Percentiles rank a stretch among this genome's conserved stretches.
phyloP scores from a whole-genome alignment of 2,888 invertebrate species.

The Synanthedon tipuliformis region DNA sequence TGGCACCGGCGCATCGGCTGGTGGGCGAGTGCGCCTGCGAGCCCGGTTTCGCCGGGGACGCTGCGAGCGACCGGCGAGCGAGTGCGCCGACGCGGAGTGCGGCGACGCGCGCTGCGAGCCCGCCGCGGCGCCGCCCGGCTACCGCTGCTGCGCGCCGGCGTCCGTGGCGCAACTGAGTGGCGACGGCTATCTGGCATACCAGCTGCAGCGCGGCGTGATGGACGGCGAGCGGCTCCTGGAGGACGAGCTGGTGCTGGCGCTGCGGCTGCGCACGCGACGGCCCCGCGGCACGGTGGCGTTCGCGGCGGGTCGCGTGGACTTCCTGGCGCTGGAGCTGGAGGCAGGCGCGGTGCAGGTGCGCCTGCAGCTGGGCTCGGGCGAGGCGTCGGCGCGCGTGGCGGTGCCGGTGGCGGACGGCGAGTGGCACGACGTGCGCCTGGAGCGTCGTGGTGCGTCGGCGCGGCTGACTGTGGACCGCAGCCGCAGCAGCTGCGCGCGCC shows the following conservation, averaged over 20 bases:
- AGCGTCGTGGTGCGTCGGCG: slow-evolving; percentile 84
- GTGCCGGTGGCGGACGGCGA: slow-evolving; percentile 50
- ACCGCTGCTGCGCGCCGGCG: slow-evolving; percentile 81
- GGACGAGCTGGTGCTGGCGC: slow-evolving; percentile 80
- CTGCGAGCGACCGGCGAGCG: slow-evolving; percentile 82
- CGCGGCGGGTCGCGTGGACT: slow-evolving; percentile 88
- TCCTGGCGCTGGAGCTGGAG: slow-evolving; percentile 86
- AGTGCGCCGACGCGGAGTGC: slow-evolving; percentile 77
- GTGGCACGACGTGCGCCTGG: slow-evolving; percentile 84
- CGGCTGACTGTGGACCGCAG: slow-evolving; percentile 83
- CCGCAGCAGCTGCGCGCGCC: slow-evolving; percentile 40
- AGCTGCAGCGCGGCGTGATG: slow-evolving; percentile 74
- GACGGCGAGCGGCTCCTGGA: slow-evolving; percentile 78
- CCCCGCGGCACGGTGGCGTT: slow-evolving; percentile 87
- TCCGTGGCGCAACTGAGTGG: slow-evolving; percentile 74
- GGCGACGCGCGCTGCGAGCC: slow-evolving; percentile 79
- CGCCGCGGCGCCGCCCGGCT: slow-evolving; percentile 82
- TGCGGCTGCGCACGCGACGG: slow-evolving; percentile 85
- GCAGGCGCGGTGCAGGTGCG: slow-evolving; percentile 90
- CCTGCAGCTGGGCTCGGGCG: slow-evolving; percentile 93
- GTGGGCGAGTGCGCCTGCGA: slow-evolving; percentile 83
- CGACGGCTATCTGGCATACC: slow-evolving; percentile 78
- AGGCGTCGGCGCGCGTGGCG: slow-evolving; percentile 82
- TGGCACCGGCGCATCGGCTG: slow-evolving; percentile 40
- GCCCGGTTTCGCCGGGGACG: slow-evolving; percentile 85